Base-by-base conservation (phyloP, 1,140 invertebrate species). In the Lysiphlebus fabarum region DNA sequence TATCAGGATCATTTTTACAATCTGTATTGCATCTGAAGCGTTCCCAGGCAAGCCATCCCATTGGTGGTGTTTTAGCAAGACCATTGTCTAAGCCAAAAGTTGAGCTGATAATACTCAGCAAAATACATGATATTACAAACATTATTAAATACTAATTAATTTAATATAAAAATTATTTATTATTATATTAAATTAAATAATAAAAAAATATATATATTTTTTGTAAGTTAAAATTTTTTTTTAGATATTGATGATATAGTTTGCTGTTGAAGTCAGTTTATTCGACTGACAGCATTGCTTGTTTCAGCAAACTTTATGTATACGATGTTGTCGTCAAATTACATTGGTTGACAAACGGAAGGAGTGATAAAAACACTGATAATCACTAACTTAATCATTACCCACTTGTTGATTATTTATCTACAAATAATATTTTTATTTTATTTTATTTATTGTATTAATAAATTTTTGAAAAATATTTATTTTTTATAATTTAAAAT, bases 11-110 rank as follows among this genome's bases (percentile, higher is more conserved):
- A 77, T 89, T 90, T 68, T 90, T 86, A 75, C 95, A 98, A 76
- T 97, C 92, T 4, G 90, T 95, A 70, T 96, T 94, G 72, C 94
- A 97, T 55, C 92, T 83, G 75, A 95, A 97, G 62, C 93, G 78
- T 68, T 95, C 90, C 95, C 95, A 97, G 33, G 93, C 90, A 61
- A 96, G 83, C 93, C 94, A 97, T 38, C 86, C 87, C 87, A 89
- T 90, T 0, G 93, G 93, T 17, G 93, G 93, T 58, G 90, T 93
- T 56, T 84, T 78, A 6, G 87, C 91, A 63, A 94, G 70, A 7
- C 92, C 92, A 85, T 94, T 94, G 64, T 94, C 90, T 61, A 93
- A 79, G 59, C 70, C 78, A 9, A 67, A 57, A 48, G 54, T 56
- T 36, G 48, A 55, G 56, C 53, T 37, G 54, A 65, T 53, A 56